Evolutionary conservation across 1,140 invertebrate species (phyloP).

Genomic region (Phthorimaea operculella): DNA sequence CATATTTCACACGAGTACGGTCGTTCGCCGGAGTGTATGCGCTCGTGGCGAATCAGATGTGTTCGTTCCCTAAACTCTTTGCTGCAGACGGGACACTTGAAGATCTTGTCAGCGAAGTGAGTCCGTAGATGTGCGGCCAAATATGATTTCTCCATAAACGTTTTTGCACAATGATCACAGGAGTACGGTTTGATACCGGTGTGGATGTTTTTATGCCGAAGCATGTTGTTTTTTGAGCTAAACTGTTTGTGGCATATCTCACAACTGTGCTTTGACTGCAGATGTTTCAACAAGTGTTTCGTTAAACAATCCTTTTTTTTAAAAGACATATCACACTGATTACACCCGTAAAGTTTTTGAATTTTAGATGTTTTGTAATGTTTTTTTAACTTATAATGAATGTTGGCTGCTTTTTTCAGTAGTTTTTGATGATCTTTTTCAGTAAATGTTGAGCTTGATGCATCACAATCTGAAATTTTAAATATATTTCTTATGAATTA

Average conservation of each 20-base stretch:
- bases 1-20: slow-evolving; percentile 76
- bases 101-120: slow-evolving; percentile 39
- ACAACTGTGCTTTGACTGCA: background rate
- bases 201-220: slow-evolving; percentile 4
- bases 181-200: background rate
- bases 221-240: background rate
- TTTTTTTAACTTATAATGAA: too few species aligned
- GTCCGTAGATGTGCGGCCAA: slow-evolving; percentile 22
- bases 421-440: too few species aligned
- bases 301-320: slow-evolving; percentile 1
- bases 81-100: slow-evolving; percentile 37
- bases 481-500: too few species aligned
- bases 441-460: too few species aligned
- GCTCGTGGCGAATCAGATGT: slow-evolving; percentile 52
- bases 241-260: slow-evolving; percentile 8
- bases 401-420: too few species aligned
- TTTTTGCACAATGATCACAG: background rate
- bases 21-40: slow-evolving; percentile 53
- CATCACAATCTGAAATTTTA: too few species aligned
- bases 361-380: too few species aligned
- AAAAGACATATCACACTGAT: background rate
- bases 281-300: background rate
- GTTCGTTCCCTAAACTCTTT: slow-evolving; percentile 49
- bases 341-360: too few species aligned
- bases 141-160: background rate